Percentiles rank a stretch among this genome's conserved stretches.
Conservation (phyloP, 2,888 invertebrate genomes). For the Drosophila nigricruria region DNA sequence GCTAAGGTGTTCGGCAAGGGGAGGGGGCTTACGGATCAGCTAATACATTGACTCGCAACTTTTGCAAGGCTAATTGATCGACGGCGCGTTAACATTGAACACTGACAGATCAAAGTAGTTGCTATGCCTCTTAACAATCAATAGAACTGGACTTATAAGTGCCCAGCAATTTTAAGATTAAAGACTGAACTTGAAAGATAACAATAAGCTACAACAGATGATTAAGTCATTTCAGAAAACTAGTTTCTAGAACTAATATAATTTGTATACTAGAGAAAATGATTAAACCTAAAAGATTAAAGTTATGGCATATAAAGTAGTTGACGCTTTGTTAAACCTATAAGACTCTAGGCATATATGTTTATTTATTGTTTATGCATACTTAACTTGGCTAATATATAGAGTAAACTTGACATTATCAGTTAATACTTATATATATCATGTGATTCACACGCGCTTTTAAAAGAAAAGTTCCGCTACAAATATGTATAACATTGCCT, state of each 20-base stretch:
- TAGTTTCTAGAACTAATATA: background rate
- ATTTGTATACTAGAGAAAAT: background rate
- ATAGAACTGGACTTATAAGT: slow-evolving; percentile 3
- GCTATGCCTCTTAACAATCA: slow-evolving; percentile 23
- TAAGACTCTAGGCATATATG: background rate
- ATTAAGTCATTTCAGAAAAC: slow-evolving; percentile 4
- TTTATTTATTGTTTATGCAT: background rate
- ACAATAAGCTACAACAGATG: slow-evolving; percentile 1
- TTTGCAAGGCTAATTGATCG: slow-evolving; percentile 47
- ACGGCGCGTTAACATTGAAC: slow-evolving; percentile 59
- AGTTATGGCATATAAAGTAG: background rate
- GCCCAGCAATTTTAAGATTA: slow-evolving; percentile 8
- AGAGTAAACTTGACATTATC: slow-evolving; percentile 11
- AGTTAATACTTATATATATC: background rate
- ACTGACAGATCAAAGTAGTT: slow-evolving; percentile 54
- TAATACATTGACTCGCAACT: slow-evolving; percentile 18
- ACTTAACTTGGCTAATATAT: slow-evolving; percentile 14
- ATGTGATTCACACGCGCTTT: slow-evolving; percentile 21
- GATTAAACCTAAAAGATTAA: background rate
- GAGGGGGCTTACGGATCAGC: slow-evolving; percentile 2
- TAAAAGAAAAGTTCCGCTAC: slow-evolving; percentile 17
- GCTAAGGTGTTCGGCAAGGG: slow-evolving; percentile 17
- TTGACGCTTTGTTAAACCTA: background rate
- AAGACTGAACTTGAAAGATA: slow-evolving; percentile 13
- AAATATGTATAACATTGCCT: slow-evolving; percentile 7